These are phyloP conservation scores for Orgyia antiqua DNA, from an alignment of 2,888 invertebrate genomes.

Conservation along the genomic window DNA sequence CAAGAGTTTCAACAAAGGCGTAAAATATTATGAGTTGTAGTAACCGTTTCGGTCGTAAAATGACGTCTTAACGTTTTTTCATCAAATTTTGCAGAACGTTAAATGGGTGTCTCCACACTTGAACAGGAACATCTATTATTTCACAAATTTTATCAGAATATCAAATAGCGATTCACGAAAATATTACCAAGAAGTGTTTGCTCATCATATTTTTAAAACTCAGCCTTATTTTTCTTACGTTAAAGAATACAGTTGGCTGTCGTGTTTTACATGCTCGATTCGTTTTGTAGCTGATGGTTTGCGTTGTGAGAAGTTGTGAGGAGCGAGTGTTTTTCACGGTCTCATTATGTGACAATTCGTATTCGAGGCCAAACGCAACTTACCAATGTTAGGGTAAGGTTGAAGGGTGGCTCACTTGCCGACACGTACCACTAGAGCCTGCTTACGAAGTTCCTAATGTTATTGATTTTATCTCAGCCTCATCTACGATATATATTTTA, in stretches of 20 bases:
- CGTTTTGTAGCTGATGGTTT: slow-evolving; percentile 35
- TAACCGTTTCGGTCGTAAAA: slow-evolving; percentile 20
- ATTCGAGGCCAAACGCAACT: slow-evolving; percentile 53
- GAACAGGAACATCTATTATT: slow-evolving; percentile 58
- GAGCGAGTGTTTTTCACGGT: slow-evolving; percentile 69
- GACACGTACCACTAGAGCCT: slow-evolving; percentile 40
- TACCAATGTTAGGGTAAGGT: slow-evolving; percentile 45
- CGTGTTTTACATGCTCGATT: slow-evolving; percentile 26
- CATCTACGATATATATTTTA: slow-evolving; percentile 23
- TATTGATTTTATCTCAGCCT: slow-evolving; percentile 40
- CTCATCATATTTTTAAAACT: slow-evolving; percentile 19
- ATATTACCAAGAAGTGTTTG: slow-evolving; percentile 17
- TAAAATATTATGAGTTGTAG: slow-evolving; percentile 29
- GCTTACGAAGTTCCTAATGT: slow-evolving; percentile 39
- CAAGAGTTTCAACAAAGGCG: slow-evolving; percentile 28
- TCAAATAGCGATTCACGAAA: slow-evolving; percentile 53
- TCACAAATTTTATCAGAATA: slow-evolving; percentile 67
- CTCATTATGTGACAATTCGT: slow-evolving; percentile 70
- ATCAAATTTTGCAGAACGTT: slow-evolving; percentile 41
- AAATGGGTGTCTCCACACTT: slow-evolving; percentile 43
- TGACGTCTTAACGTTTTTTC: slow-evolving; percentile 37
- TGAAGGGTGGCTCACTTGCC: slow-evolving; percentile 35
- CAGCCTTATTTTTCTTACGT: slow-evolving; percentile 24
- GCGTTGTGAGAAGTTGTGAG: slow-evolving; percentile 48
- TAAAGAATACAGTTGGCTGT: slow-evolving; percentile 38